phyloP scores from a whole-genome alignment of 2,797 vertebrate species.

The Tapera naevia region DNA sequence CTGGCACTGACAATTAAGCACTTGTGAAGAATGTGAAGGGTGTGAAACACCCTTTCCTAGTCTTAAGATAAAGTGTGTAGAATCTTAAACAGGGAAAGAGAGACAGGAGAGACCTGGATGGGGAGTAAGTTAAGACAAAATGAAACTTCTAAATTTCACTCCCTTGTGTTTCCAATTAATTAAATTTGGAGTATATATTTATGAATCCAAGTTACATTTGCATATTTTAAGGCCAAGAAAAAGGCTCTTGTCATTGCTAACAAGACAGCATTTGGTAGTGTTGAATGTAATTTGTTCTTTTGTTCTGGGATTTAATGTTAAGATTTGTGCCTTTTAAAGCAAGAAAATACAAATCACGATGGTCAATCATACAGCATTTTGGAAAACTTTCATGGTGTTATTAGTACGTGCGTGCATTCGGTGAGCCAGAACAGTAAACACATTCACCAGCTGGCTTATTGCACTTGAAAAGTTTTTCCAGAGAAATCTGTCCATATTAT shows the following conservation, averaged over 20 bases:
- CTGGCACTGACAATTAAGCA: conserved; percentile 6
- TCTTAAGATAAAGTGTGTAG: conserved; percentile 38
- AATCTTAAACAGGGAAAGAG: conserved; percentile 51
- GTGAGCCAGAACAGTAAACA: not conserved
- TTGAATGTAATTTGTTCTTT: not conserved
- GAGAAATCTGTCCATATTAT: not conserved
- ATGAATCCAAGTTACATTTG: conserved; percentile 68
- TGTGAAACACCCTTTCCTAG: conserved; percentile 33
- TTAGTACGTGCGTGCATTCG: not conserved
- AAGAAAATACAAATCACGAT: not conserved
- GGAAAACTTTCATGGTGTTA: not conserved
- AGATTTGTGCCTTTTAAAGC: not conserved
- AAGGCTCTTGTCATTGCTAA: conserved; percentile 14
- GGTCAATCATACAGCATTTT: not conserved
- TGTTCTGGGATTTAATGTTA: not conserved
- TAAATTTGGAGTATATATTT: conserved; percentile 59
- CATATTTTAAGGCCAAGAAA: conserved; percentile 49
- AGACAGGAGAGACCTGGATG: conserved; percentile 51
- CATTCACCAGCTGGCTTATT: not conserved
- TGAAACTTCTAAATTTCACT: conserved; percentile 45
- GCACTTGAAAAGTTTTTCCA: not conserved
- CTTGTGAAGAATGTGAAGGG: not conserved
- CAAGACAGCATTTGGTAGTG: not conserved
- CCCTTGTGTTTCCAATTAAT: conserved; percentile 73
- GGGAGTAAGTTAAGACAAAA: conserved; percentile 61